Evolutionary conservation across 1,140 invertebrate genomes (phyloP).

Genomic region (Ephestia elutella): DNA sequence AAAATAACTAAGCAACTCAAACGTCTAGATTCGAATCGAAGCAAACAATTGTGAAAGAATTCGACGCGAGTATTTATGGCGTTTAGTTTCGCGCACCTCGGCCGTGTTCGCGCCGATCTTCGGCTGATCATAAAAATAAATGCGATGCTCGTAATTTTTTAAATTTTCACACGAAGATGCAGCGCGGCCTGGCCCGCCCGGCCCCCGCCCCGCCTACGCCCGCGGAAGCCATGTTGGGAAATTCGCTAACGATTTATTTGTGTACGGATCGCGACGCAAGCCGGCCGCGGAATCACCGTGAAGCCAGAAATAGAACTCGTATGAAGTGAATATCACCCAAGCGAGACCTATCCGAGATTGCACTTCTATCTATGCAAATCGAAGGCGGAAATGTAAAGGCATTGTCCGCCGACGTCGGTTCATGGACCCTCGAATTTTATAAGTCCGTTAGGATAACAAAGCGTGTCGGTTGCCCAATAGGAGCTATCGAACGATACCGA

Average conservation of each 20-base stretch:
- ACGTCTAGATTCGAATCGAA: background rate
- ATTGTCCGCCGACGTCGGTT: constrained; percentile 30
- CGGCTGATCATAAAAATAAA: constrained; percentile 35
- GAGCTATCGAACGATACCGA: constrained; percentile 51
- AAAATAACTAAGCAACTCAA: background rate
- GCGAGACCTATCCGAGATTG: constrained; percentile 16
- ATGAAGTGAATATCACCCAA: constrained; percentile 24
- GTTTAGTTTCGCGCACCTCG: background rate
- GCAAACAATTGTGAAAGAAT: background rate
- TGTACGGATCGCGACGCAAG: constrained; percentile 31
- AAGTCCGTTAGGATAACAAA: constrained; percentile 65
- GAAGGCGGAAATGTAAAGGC: constrained; percentile 23
- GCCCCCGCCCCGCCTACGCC: constrained; percentile 26
- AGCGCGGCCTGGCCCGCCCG: constrained; percentile 22
- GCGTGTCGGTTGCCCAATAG: constrained; percentile 62
- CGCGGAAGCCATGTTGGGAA: constrained; percentile 54
- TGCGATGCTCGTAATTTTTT: constrained; percentile 35
- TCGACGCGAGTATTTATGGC: background rate
- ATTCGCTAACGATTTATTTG: constrained; percentile 53
- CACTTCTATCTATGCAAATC: constrained; percentile 19
- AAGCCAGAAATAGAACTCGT: constrained; percentile 20
- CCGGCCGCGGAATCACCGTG: constrained; percentile 26
- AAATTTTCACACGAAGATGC: constrained; percentile 48
- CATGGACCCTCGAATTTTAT: constrained; percentile 40
- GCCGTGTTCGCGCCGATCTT: constrained; percentile 18